These are phyloP conservation scores for Adelphocoris suturalis DNA, from an alignment of 2,888 invertebrate species.

Conservation along the genomic window DNA sequence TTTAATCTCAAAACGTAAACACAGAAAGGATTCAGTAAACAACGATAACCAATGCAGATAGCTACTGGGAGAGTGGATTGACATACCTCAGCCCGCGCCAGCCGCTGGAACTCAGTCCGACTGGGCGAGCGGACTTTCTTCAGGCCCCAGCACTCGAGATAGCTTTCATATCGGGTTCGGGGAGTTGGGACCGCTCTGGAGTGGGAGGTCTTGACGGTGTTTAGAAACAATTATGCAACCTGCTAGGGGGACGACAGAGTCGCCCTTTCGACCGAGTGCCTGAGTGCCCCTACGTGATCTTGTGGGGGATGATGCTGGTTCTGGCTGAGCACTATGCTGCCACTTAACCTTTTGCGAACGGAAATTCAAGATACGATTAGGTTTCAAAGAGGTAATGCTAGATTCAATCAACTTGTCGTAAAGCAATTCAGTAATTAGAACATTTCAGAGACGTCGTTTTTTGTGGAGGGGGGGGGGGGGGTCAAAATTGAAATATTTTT, in stretches of 20 bases:
- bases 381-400: no score
- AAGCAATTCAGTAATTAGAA: neutral
- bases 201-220: constrained; percentile 28
- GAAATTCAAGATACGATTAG: no score
- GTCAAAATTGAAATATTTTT: no score
- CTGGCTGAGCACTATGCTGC: no score
- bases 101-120: constrained; percentile 57
- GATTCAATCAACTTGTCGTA: neutral
- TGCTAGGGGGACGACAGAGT: constrained; percentile 5
- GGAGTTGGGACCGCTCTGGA: constrained; percentile 14
- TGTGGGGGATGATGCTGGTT: no score
- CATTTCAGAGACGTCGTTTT: neutral
- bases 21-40: no score
- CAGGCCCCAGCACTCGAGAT: constrained; percentile 52
- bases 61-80: neutral
- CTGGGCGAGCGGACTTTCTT: constrained; percentile 46
- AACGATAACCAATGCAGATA: no score
- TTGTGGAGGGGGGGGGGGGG: no score
- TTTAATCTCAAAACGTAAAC: no score
- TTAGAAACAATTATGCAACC: constrained; percentile 55
- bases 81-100: constrained; percentile 35
- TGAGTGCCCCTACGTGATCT: neutral
- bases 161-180: constrained; percentile 65
- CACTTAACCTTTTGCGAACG: no score
- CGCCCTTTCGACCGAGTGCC: constrained; percentile 27